phyloP scores from a whole-genome alignment of 1,140 invertebrate genomes.

The Megalonaias nervosa region DNA sequence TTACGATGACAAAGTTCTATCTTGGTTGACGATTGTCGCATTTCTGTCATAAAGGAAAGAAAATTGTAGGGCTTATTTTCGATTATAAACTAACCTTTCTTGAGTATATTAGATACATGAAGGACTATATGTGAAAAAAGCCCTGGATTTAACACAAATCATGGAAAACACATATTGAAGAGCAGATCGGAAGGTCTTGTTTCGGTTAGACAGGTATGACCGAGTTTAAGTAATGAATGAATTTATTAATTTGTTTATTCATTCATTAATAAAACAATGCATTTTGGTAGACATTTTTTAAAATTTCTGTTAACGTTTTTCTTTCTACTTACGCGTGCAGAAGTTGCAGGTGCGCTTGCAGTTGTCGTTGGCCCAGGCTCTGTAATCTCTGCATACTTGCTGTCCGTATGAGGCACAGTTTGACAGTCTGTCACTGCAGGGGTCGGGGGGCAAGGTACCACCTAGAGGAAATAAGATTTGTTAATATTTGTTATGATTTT shows the following conservation, averaged over 20 bases:
- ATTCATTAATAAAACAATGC: not conserved
- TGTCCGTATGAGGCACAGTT: conserved; percentile 50
- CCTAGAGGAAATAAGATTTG: conserved; percentile 2
- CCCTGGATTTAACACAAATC: too few relatives aligned
- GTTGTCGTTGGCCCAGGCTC: conserved; percentile 52
- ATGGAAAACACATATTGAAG: too few relatives aligned
- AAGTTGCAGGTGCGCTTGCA: conserved; percentile 52
- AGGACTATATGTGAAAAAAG: too few relatives aligned
- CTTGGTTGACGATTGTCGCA: too few relatives aligned
- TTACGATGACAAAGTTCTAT: too few relatives aligned
- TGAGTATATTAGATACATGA: too few relatives aligned
- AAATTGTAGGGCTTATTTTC: too few relatives aligned
- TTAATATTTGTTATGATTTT: not conserved
- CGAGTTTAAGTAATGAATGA: not conserved
- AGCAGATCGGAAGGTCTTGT: too few relatives aligned
- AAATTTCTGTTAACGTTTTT: not conserved
- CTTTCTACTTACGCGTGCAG: conserved; percentile 44
- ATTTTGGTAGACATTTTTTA: not conserved
- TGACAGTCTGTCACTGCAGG: conserved; percentile 43
- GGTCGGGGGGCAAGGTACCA: conserved; percentile 39
- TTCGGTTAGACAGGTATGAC: too few relatives aligned
- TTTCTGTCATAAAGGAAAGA: too few relatives aligned
- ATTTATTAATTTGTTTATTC: not conserved
- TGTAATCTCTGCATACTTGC: conserved; percentile 48
- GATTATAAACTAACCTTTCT: too few relatives aligned